Percentiles rank a stretch among this genome's conserved stretches.
These are phyloP conservation scores for Chymomyza amoena DNA, from an alignment of 2,888 invertebrate species.

Conservation along the genomic window DNA sequence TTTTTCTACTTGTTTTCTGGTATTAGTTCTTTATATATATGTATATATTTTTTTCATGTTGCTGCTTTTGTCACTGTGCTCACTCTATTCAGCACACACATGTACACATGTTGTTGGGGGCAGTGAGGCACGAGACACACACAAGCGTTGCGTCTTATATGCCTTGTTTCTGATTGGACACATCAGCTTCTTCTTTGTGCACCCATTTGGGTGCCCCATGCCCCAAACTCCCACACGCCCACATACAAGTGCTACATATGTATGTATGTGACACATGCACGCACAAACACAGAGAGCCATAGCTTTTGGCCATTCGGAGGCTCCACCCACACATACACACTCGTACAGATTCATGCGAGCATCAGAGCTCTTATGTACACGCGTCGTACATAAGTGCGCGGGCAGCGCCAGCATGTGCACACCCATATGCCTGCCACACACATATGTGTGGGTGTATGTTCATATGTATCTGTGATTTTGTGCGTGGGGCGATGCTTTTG, in stretches of 20 bases:
- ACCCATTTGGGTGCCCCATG: background rate
- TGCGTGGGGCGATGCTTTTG: constrained; percentile 14
- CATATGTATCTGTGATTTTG: constrained; percentile 20
- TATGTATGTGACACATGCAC: constrained; percentile 5
- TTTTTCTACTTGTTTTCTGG: background rate
- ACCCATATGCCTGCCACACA: constrained; percentile 13
- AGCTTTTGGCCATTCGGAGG: constrained; percentile 11
- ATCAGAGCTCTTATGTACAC: constrained; percentile 25
- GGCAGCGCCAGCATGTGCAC: background rate
- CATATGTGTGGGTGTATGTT: constrained; percentile 21
- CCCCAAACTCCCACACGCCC: constrained; percentile 5
- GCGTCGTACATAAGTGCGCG: constrained; percentile 27
- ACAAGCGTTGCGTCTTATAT: constrained; percentile 18
- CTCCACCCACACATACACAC: constrained; percentile 26
- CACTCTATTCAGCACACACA: constrained; percentile 10
- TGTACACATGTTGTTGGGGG: constrained; percentile 1
- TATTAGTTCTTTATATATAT: constrained; percentile 3
- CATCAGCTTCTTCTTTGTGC: constrained; percentile 31
- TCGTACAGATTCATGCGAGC: constrained; percentile 29
- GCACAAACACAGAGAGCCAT: constrained; percentile 29
- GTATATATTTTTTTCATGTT: constrained; percentile 16
- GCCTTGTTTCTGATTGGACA: constrained; percentile 68
- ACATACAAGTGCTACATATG: constrained; percentile 32
- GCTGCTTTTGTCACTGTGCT: constrained; percentile 34
- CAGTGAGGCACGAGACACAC: background rate